phyloP scores from a whole-genome alignment of 2,797 vertebrate species.

The Alcedo quadribrachys region DNA sequence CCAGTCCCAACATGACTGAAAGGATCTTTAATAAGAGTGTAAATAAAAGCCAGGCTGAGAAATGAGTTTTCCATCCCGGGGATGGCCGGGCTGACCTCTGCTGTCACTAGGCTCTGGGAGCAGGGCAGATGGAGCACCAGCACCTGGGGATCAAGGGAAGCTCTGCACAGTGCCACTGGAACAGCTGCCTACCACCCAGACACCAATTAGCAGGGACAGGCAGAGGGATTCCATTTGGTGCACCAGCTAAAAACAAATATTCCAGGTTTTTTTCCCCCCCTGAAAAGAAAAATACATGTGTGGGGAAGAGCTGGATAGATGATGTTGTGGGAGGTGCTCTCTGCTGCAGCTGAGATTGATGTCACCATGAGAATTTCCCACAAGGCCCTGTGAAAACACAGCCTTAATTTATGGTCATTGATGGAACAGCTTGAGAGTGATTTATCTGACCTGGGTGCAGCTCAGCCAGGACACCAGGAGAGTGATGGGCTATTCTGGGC shows the following conservation, averaged over 20 bases:
- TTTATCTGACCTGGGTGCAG: conserved; percentile 80
- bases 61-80: conserved; percentile 81
- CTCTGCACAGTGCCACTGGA: conserved; percentile 64
- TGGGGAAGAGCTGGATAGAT: conserved; percentile 28
- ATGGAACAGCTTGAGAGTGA: conserved; percentile 79
- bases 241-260: conserved; percentile 47
- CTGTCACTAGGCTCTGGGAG: conserved; percentile 74
- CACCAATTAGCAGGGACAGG: conserved; percentile 52
- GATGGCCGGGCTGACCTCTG: conserved; percentile 74
- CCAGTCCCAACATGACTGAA: conserved; percentile 74
- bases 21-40: conserved; percentile 80
- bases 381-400: conserved; percentile 61
- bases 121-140: conserved; percentile 75
- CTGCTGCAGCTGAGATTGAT: conserved; percentile 73
- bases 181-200: conserved; percentile 73
- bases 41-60: conserved; percentile 81
- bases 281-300: not conserved
- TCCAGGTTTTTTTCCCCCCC: not conserved
- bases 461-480: conserved; percentile 73
- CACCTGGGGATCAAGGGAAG: conserved; percentile 75
- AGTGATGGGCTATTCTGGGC: conserved; percentile 70
- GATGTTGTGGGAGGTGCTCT: conserved; percentile 55
- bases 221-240: conserved; percentile 25
- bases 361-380: conserved; percentile 72
- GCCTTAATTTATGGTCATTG: conserved; percentile 80